Conservation (phyloP, 2,113 vertebrate genomes). For the Dascyllus trimaculatus region DNA sequence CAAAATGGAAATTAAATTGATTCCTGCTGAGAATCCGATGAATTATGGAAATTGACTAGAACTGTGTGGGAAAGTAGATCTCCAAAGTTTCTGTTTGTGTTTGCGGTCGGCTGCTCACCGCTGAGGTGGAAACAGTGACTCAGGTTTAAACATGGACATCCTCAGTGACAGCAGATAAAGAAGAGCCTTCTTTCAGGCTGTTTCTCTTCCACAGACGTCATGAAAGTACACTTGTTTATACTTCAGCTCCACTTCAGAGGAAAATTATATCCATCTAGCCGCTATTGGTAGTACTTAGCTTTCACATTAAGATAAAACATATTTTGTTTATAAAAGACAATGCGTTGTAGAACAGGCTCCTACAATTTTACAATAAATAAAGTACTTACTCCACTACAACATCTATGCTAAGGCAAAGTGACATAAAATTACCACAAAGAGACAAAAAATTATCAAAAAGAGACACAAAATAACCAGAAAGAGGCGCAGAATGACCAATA, state of each 20-base stretch:
- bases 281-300: no score
- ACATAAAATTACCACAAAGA: no score
- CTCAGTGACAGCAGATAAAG: constrained; percentile 15
- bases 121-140: constrained; percentile 61
- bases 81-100: constrained; percentile 55
- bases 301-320: no score
- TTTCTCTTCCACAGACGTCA: neutral
- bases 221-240: neutral
- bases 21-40: constrained; percentile 26
- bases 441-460: no score
- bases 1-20: constrained; percentile 34
- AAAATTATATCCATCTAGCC: no score
- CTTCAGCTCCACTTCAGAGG: neutral
- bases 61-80: constrained; percentile 47
- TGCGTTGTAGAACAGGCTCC: no score
- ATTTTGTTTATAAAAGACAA: no score
- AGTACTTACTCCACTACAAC: no score
- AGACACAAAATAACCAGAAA: no score
- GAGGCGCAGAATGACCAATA: no score
- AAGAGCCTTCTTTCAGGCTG: neutral
- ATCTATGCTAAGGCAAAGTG: no score
- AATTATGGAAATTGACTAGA: constrained; percentile 1
- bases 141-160: constrained; percentile 31
- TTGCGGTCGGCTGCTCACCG: constrained; percentile 38
- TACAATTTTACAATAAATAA: no score